These are phyloP conservation scores for Drosophila lacicola DNA, from an alignment of 2,888 invertebrate genomes.

Conservation along the genomic window DNA sequence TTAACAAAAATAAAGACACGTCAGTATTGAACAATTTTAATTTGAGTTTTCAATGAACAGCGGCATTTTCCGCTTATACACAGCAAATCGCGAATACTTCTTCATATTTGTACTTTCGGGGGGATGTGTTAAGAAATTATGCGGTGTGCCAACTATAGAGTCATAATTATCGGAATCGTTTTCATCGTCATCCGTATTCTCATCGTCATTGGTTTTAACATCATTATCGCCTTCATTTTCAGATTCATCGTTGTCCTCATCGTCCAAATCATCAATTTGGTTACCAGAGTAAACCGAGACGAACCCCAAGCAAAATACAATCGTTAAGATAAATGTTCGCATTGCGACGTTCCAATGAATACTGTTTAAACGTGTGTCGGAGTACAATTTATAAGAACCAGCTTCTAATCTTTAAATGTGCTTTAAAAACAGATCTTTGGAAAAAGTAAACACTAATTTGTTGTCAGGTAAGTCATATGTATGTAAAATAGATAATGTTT, in stretches of 20 bases:
- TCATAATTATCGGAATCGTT: background rate
- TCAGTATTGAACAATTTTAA: slow-evolving; percentile 7
- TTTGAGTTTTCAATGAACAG: background rate
- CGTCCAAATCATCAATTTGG: background rate
- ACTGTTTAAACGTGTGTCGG: slow-evolving; percentile 15
- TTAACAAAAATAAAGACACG: slow-evolving; percentile 27
- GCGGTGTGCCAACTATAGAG: background rate
- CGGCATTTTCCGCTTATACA: slow-evolving; percentile 21
- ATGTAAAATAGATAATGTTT: too few species aligned
- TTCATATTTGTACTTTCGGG: background rate
- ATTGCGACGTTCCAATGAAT: slow-evolving; percentile 20
- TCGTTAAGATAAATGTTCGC: slow-evolving; percentile 11
- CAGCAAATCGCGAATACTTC: slow-evolving; percentile 53
- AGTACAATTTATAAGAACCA: too few species aligned
- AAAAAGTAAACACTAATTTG: too few species aligned
- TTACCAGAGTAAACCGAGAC: background rate
- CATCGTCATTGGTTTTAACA: background rate
- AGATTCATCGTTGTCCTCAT: slow-evolving; percentile 3
- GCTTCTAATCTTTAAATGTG: too few species aligned
- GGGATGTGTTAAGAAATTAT: slow-evolving; percentile 43
- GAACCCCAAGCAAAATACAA: slow-evolving; percentile 12
- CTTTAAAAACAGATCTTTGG: too few species aligned
- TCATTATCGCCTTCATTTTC: slow-evolving; percentile 10
- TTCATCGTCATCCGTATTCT: background rate
- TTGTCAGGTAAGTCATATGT: too few species aligned